Percentiles rank a stretch among this genome's conserved stretches.
phyloP scores from a whole-genome alignment of 2,797 vertebrate species.

The Streptopelia turtur region DNA sequence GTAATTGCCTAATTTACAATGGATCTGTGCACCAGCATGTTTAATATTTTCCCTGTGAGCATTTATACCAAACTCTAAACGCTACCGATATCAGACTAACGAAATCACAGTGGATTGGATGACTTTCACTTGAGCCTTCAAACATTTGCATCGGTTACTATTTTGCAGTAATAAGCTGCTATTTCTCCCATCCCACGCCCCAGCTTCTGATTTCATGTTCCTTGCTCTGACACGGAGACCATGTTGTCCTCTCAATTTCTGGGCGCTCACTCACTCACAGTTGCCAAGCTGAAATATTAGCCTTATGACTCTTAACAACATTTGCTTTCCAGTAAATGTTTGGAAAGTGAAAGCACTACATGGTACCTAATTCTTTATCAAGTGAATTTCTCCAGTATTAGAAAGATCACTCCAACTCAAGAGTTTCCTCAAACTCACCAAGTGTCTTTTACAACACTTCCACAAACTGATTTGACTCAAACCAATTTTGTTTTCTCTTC shows the following conservation, averaged over 20 bases:
- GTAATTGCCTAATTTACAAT: conserved; percentile 19
- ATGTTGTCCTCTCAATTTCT: background rate
- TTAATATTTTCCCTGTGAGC: background rate
- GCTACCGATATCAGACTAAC: background rate
- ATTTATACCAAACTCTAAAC: background rate
- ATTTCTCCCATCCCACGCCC: background rate
- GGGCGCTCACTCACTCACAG: background rate
- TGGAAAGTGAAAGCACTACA: background rate
- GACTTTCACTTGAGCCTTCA: background rate
- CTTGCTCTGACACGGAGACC: background rate
- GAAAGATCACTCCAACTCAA: background rate
- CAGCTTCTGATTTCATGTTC: background rate
- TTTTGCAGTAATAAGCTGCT: background rate
- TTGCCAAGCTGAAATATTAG: background rate
- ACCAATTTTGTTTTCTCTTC: background rate
- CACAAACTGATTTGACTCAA: background rate
- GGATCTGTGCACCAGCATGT: background rate
- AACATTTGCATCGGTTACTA: background rate
- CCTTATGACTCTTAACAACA: background rate
- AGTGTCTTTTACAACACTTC: background rate
- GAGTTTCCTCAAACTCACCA: background rate
- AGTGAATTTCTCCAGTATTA: background rate
- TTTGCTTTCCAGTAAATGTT: background rate
- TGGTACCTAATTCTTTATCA: background rate
- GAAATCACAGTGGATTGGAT: background rate